Percentiles rank a stretch among this genome's conserved stretches.
Evolutionary conservation across 2,797 vertebrate genomes (phyloP).

Genomic region (Hylomyscus alleni): DNA sequence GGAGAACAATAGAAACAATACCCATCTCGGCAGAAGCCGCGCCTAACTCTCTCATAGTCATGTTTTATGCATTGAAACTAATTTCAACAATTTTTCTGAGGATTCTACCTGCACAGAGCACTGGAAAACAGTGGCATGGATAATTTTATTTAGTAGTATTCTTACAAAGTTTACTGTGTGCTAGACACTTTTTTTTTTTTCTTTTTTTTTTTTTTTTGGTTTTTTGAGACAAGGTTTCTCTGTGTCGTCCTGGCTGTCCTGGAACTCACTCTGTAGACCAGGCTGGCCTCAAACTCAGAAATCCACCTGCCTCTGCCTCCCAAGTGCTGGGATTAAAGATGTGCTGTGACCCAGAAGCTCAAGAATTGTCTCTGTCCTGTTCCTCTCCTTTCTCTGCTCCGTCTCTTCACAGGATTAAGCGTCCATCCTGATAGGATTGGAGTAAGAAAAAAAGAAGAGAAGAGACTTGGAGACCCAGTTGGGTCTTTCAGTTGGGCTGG

Average conservation of each 20-base stretch:
- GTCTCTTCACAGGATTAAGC: not conserved
- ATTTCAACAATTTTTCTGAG: not conserved
- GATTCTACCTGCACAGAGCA: not conserved
- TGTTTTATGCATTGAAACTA: not conserved
- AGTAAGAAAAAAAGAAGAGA: not conserved
- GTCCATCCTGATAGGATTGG: not conserved
- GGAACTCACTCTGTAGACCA: too few relatives aligned
- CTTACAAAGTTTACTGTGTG: not conserved
- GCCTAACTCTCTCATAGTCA: not conserved
- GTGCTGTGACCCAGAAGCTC: not conserved
- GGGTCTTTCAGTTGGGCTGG: not conserved
- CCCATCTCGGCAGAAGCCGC: not conserved
- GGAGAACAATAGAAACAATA: not conserved
- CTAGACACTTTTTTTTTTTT: not conserved
- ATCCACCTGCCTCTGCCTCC: too few relatives aligned
- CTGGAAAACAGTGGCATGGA: not conserved
- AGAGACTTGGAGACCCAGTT: not conserved
- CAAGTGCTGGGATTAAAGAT: too few relatives aligned
- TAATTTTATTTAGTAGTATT: slow-evolving; percentile 18
- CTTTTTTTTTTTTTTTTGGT: too few relatives aligned
- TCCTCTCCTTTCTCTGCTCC: not conserved
- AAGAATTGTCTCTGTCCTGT: not conserved
- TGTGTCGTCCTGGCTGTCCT: too few relatives aligned
- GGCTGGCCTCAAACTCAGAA: too few relatives aligned
- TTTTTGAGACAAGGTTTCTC: too few relatives aligned